Evolutionary conservation across 2,113 vertebrate genomes (phyloP).

Genomic region (Pitta sordida): DNA sequence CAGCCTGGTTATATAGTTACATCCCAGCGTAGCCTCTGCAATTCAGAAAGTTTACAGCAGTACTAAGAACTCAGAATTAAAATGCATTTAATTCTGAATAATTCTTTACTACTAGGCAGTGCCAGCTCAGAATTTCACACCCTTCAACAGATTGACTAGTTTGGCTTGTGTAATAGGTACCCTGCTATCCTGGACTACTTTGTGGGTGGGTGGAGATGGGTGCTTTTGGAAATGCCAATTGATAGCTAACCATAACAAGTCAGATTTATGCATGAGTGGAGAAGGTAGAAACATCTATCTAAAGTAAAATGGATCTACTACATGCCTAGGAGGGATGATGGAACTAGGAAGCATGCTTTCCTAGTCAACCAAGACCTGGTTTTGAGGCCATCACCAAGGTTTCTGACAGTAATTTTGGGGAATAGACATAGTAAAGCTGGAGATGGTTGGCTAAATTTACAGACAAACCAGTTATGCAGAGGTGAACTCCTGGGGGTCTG

Average conservation of each 20-base stretch:
- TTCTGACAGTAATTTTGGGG: not conserved
- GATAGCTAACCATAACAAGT: constrained; percentile 6
- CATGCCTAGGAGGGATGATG: not conserved
- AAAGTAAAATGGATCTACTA: not conserved
- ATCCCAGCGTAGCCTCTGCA: not conserved
- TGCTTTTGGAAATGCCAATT: constrained; percentile 27
- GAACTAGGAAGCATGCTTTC: not conserved
- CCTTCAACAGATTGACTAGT: constrained; percentile 33
- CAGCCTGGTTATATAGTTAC: constrained; percentile 17
- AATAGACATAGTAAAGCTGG: not conserved
- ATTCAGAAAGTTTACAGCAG: constrained; percentile 33
- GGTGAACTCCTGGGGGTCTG: not conserved
- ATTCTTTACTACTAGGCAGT: constrained; percentile 16
- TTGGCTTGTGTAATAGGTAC: constrained; percentile 21
- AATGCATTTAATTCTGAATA: constrained; percentile 42
- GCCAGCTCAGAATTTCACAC: constrained; percentile 32
- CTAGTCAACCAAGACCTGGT: not conserved
- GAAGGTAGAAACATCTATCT: not conserved
- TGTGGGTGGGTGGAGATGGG: constrained; percentile 8
- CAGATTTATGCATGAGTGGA: not conserved
- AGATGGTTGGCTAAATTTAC: not conserved
- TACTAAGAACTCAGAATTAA: constrained; percentile 13
- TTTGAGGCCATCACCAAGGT: not conserved
- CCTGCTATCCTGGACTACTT: constrained; percentile 9
- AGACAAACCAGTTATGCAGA: not conserved